Conservation (phyloP, 2,888 invertebrate species). For the Fragum fragum region DNA sequence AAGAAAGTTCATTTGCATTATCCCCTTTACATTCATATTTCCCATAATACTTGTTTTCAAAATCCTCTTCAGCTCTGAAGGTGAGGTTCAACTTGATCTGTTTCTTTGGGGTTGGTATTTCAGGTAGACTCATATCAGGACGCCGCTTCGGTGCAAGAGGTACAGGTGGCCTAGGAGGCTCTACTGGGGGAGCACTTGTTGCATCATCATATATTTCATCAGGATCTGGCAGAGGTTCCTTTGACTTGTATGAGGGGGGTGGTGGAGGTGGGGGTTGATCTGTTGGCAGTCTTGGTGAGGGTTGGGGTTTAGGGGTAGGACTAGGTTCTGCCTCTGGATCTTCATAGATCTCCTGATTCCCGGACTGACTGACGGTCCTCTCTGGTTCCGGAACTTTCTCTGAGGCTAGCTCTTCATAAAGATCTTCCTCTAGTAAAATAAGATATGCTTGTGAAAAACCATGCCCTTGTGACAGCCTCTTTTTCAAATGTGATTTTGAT, state of each 20-base stretch:
- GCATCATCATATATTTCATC: constrained; percentile 74
- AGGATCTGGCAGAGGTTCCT: constrained; percentile 29
- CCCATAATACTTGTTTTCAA: constrained; percentile 82
- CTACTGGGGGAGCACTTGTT: constrained; percentile 16
- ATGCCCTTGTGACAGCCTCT: no score
- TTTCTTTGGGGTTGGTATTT: constrained; percentile 53
- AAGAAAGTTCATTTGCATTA: constrained; percentile 79
- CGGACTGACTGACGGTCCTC: neutral
- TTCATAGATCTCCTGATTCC: constrained; percentile 50
- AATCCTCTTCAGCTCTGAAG: constrained; percentile 75
- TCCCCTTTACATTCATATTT: constrained; percentile 82
- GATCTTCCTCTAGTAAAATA: constrained; percentile 68
- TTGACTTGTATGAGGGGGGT: constrained; percentile 39
- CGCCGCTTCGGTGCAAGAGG: constrained; percentile 1
- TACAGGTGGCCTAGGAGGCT: constrained; percentile 35
- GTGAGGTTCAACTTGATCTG: constrained; percentile 53
- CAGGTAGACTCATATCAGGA: constrained; percentile 35
- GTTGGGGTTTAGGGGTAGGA: constrained; percentile 27
- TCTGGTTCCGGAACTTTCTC: constrained; percentile 4
- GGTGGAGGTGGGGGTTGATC: constrained; percentile 40
- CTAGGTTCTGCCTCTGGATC: constrained; percentile 37
- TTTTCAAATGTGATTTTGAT: no score
- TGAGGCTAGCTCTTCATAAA: constrained; percentile 69
- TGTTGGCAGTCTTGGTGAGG: constrained; percentile 9
- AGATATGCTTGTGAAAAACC: no score